phyloP scores from a whole-genome alignment of 2,113 vertebrate species.

The Pygoscelis antarcticus region DNA sequence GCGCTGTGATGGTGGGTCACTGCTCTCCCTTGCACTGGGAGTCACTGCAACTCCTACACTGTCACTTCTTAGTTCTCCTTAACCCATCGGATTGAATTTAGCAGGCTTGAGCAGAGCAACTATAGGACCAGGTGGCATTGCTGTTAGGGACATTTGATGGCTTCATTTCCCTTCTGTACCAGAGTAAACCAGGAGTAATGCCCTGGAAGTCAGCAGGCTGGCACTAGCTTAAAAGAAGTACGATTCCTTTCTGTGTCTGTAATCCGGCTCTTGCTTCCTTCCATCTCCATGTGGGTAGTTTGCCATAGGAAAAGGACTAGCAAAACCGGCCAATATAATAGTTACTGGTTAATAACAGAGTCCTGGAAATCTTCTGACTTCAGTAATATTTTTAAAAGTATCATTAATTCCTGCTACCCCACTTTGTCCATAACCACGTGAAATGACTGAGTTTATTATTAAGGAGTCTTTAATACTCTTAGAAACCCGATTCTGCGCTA shows the following conservation, averaged over 20 bases:
- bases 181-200: neutral
- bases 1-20: neutral
- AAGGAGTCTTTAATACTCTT: neutral
- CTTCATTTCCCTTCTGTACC: neutral
- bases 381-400: neutral
- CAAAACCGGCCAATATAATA: neutral
- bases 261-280: neutral
- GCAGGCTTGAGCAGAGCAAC: neutral
- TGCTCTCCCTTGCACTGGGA: neutral
- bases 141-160: neutral
- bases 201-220: neutral
- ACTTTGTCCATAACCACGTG: neutral
- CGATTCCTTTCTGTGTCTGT: neutral
- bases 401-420: neutral
- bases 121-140: neutral
- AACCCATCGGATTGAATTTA: neutral
- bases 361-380: neutral
- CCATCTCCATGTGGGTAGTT: neutral
- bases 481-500: constrained; percentile 47
- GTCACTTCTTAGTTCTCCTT: neutral
- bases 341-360: neutral
- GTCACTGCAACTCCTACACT: accelerated
- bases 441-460: constrained; percentile 38
- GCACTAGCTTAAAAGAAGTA: neutral
- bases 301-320: neutral